Conservation (phyloP, 2,113 vertebrate species). For the Phoenicopterus ruber region DNA sequence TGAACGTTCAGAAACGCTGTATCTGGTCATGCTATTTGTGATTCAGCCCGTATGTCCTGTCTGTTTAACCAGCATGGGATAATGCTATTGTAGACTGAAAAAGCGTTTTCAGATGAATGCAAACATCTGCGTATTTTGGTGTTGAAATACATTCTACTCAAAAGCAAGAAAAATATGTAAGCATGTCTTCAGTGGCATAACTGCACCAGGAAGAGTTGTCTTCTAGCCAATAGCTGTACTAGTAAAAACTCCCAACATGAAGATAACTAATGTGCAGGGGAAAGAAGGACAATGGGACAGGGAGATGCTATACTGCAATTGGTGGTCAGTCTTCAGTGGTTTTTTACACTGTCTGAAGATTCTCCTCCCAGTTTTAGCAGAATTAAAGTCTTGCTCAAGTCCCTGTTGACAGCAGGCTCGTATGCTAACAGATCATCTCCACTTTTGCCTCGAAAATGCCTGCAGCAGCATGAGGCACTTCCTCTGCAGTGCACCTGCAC, state of each 20-base stretch:
- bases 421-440: neutral
- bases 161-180: neutral
- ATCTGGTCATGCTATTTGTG: neutral
- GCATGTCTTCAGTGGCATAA: neutral
- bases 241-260: neutral
- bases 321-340: neutral
- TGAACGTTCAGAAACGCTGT: neutral
- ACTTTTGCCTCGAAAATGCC: neutral
- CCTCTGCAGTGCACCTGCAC: neutral
- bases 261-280: neutral
- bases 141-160: neutral
- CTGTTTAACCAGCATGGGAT: neutral
- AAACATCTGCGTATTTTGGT: neutral
- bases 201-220: neutral
- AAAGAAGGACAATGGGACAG: neutral
- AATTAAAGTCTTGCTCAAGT: neutral
- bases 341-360: neutral
- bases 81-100: neutral
- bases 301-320: neutral
- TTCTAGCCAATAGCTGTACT: neutral
- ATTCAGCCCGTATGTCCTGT: neutral
- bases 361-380: neutral
- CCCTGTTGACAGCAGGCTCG: neutral
- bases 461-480: neutral
- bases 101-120: neutral